phyloP scores from a whole-genome alignment of 2,797 vertebrate genomes.

The Molossus alvarezi region DNA sequence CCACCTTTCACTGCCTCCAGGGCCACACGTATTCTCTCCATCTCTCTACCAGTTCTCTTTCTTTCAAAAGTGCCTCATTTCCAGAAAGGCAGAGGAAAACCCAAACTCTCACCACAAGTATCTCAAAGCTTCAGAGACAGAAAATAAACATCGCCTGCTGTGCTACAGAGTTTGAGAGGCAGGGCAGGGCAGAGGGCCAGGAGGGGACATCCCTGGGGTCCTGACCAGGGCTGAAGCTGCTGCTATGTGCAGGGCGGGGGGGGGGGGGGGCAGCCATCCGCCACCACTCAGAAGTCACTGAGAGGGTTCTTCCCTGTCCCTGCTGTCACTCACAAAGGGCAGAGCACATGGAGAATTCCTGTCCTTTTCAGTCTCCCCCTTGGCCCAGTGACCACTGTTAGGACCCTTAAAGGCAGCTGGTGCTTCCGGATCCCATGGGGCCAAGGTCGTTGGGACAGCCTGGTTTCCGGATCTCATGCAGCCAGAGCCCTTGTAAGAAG shows the following conservation, averaged over 20 bases:
- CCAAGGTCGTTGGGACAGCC: background rate
- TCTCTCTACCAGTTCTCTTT: background rate
- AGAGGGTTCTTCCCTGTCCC: background rate
- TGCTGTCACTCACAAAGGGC: background rate
- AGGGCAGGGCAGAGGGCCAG: background rate
- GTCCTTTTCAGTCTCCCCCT: background rate
- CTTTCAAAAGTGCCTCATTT: background rate
- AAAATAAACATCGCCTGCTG: background rate
- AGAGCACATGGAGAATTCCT: background rate
- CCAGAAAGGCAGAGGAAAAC: constrained; percentile 34
- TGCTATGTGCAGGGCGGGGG: background rate
- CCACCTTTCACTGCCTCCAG: background rate
- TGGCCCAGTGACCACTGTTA: background rate
- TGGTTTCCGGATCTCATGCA: background rate
- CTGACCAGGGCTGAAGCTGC: background rate
- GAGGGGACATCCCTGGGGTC: background rate
- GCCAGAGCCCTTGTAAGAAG: background rate
- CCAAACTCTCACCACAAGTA: background rate
- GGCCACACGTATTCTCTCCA: background rate
- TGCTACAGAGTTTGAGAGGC: background rate
- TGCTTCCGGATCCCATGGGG: background rate
- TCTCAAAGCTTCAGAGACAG: background rate
- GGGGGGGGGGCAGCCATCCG: background rate
- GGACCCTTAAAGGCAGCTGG: constrained; percentile 4
- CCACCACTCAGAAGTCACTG: background rate